phyloP scores from a whole-genome alignment of 2,888 invertebrate species.

The Globia sparganii region DNA sequence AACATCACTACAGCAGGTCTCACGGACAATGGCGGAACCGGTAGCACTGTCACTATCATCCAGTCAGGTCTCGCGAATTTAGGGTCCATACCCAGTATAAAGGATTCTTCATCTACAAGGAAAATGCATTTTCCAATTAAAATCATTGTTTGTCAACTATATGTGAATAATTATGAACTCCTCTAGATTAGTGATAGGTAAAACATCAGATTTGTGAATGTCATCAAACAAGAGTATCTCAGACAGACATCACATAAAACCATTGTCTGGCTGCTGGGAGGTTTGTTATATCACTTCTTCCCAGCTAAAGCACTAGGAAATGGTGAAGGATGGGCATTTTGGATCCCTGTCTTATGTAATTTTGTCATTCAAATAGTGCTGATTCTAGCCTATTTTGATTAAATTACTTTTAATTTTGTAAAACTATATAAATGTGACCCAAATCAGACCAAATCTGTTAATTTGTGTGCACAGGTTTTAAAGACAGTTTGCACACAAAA shows the following conservation, averaged over 20 bases:
- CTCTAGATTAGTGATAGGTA: neutral
- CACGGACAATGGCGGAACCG: constrained; percentile 98
- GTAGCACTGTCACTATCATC: constrained; percentile 99
- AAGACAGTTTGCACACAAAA: neutral
- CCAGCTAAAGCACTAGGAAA: neutral
- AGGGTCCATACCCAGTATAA: constrained; percentile 98
- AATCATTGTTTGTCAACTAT: neutral
- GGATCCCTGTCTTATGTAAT: too few species aligned
- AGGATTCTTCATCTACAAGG: constrained; percentile 96
- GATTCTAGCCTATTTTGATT: neutral
- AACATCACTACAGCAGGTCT: constrained; percentile 99
- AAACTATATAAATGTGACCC: neutral
- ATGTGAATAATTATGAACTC: neutral
- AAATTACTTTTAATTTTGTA: neutral
- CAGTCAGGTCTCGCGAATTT: constrained; percentile 99
- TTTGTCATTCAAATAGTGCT: neutral
- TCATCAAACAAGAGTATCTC: neutral
- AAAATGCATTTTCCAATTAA: constrained; percentile 3
- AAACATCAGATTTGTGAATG: neutral
- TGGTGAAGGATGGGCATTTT: neutral
- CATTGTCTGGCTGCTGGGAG: too few species aligned
- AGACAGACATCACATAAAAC: neutral
- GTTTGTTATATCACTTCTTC: neutral
- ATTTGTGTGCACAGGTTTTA: neutral
- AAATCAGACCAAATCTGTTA: neutral